Conservation (phyloP, 2,797 vertebrate species). For the Buphagus erythrorhynchus region DNA sequence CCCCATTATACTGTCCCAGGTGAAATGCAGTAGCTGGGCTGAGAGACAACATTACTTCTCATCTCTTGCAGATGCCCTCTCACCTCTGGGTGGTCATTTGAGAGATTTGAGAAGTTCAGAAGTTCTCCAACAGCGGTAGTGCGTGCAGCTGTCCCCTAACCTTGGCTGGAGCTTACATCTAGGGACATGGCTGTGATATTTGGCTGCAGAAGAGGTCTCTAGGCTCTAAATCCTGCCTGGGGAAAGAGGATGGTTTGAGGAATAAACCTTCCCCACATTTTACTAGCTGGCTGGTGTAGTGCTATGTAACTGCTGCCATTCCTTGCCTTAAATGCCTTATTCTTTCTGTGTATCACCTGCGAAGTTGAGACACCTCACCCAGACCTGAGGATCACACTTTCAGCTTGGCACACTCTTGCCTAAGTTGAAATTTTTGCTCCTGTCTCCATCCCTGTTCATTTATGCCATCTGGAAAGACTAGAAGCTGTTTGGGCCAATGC, state of each 20-base stretch:
- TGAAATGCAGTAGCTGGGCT: not conserved
- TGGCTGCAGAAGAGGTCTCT: not conserved
- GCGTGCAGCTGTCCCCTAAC: not conserved
- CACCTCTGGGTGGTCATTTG: fast-evolving
- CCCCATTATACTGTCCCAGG: not conserved
- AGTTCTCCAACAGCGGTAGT: fast-evolving
- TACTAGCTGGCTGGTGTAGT: not conserved
- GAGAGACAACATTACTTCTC: not conserved
- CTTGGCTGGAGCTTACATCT: not conserved
- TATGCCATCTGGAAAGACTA: not conserved
- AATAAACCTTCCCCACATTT: not conserved
- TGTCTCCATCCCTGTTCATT: not conserved
- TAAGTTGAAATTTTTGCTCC: not conserved
- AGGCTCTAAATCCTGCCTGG: not conserved
- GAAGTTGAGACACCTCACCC: not conserved
- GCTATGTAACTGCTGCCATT: not conserved
- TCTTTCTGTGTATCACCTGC: not conserved
- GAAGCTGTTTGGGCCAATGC: not conserved
- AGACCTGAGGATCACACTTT: not conserved
- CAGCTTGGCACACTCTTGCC: not conserved
- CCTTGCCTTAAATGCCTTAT: not conserved
- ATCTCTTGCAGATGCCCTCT: not conserved
- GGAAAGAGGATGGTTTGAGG: not conserved
- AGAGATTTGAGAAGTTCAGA: not conserved
- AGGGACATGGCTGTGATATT: not conserved